These are phyloP conservation scores for Enteromius unitaeniatus DNA, from an alignment of 2,797 vertebrate genomes.

Conservation along the genomic window DNA sequence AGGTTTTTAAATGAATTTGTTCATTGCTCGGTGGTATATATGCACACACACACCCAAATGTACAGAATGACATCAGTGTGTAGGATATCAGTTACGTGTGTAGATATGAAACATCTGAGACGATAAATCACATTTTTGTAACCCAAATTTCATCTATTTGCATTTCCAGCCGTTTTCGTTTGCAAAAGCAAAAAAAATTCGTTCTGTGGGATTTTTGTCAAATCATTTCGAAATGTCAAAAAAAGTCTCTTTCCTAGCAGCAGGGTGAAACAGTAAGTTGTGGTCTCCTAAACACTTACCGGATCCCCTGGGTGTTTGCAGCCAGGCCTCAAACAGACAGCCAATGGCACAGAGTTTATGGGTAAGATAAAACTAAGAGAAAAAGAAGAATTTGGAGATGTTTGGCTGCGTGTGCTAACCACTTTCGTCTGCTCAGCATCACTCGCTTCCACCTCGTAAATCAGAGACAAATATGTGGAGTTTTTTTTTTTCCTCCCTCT, in stretches of 20 bases:
- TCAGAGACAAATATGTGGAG: slow-evolving; percentile 44
- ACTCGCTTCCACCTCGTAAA: slow-evolving; percentile 52
- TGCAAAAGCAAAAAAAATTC: not conserved
- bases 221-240: slow-evolving; percentile 12
- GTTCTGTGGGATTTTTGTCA: not conserved
- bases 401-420: slow-evolving; percentile 35
- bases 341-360: not conserved
- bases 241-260: not conserved
- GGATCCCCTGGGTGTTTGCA: slow-evolving; percentile 7
- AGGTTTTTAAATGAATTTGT: not conserved
- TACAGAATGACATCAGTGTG: not conserved
- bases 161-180: not conserved
- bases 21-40: not conserved
- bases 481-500: slow-evolving; percentile 4
- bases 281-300: slow-evolving; percentile 32
- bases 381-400: slow-evolving; percentile 52
- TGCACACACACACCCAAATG: not conserved
- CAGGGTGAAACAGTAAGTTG: slow-evolving; percentile 16
- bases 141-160: not conserved
- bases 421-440: slow-evolving; percentile 60
- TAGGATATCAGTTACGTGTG: not conserved
- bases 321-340: slow-evolving; percentile 17
- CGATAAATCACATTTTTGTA: not conserved
- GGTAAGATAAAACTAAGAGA: not conserved
- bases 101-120: not conserved